Evolutionary conservation across 2,113 vertebrate species (phyloP).

Genomic region (Empidonax traillii): DNA sequence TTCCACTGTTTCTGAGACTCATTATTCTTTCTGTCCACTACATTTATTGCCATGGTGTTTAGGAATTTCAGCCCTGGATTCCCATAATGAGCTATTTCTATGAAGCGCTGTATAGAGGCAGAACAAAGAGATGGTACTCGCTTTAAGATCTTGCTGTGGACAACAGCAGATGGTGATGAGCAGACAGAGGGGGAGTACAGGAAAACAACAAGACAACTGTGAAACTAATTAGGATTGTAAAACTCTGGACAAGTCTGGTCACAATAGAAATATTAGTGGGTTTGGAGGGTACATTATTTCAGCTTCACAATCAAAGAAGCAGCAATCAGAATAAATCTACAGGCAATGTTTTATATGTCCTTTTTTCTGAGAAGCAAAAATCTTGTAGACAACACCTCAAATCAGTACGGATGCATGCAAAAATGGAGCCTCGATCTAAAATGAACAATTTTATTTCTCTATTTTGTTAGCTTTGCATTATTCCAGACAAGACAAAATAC

Average conservation of each 20-base stretch:
- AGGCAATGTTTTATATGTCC: background rate
- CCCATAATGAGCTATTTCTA: conserved; percentile 63
- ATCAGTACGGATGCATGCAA: background rate
- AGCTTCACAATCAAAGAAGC: conserved; percentile 16
- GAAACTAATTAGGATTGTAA: conserved; percentile 69
- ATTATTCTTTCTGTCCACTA: conserved; percentile 43
- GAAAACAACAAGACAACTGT: conserved; percentile 69
- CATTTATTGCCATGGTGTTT: conserved; percentile 53
- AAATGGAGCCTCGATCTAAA: background rate
- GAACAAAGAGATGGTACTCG: conserved; percentile 64
- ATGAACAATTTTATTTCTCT: background rate
- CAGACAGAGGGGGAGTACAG: conserved; percentile 60
- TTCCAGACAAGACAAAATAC: background rate
- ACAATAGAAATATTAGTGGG: conserved; percentile 60
- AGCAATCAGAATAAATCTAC: background rate
- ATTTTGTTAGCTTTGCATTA: background rate
- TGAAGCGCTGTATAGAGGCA: conserved; percentile 52
- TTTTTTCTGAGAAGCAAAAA: background rate
- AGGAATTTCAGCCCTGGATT: conserved; percentile 57
- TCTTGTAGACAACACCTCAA: background rate
- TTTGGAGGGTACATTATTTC: conserved; percentile 37
- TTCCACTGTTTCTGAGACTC: background rate
- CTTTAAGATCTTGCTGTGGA: conserved; percentile 47
- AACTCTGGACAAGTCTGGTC: conserved; percentile 59
- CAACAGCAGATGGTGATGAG: conserved; percentile 64